A percentile compares a stretch with the other conserved stretches of the same genome.
These are phyloP conservation scores for Drosophila sordidula DNA, from an alignment of 2,888 invertebrate species.

Conservation along the genomic window DNA sequence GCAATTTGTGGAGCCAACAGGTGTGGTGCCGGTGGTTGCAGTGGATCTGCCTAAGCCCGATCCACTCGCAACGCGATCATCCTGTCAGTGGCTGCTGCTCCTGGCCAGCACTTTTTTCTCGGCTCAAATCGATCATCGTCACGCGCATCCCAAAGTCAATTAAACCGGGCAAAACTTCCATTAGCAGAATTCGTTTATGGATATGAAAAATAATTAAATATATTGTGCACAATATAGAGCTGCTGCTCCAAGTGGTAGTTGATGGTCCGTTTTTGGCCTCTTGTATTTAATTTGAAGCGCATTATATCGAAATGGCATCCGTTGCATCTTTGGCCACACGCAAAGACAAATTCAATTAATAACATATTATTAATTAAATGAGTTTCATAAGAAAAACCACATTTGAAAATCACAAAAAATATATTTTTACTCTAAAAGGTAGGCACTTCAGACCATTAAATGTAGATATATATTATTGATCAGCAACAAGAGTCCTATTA, in stretches of 20 bases:
- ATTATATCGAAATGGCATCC: constrained; percentile 15
- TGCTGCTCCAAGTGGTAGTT: constrained; percentile 15
- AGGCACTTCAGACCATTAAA: too few species aligned
- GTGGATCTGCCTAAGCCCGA: constrained; percentile 12
- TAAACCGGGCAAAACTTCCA: constrained; percentile 65
- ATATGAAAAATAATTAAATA: constrained; percentile 62
- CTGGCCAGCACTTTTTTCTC: constrained; percentile 18
- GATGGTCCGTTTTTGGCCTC: constrained; percentile 24
- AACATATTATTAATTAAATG: constrained; percentile 15
- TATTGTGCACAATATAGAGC: constrained; percentile 13
- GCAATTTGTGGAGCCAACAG: constrained; percentile 63
- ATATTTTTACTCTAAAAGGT: not conserved
- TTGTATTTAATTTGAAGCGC: constrained; percentile 18
- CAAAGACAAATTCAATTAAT: constrained; percentile 19
- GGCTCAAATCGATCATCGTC: constrained; percentile 72
- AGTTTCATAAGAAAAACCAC: not conserved
- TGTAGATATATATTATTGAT: too few species aligned
- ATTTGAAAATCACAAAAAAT: not conserved
- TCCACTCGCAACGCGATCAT: constrained; percentile 36
- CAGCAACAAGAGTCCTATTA: too few species aligned
- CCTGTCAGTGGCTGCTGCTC: constrained; percentile 42
- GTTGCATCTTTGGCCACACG: constrained; percentile 23
- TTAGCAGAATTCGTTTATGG: constrained; percentile 64
- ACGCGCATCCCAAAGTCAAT: constrained; percentile 66
- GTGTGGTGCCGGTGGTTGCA: constrained; percentile 51